Base-by-base conservation (phyloP, 2,797 vertebrate genomes). In the Anas capensis region DNA sequence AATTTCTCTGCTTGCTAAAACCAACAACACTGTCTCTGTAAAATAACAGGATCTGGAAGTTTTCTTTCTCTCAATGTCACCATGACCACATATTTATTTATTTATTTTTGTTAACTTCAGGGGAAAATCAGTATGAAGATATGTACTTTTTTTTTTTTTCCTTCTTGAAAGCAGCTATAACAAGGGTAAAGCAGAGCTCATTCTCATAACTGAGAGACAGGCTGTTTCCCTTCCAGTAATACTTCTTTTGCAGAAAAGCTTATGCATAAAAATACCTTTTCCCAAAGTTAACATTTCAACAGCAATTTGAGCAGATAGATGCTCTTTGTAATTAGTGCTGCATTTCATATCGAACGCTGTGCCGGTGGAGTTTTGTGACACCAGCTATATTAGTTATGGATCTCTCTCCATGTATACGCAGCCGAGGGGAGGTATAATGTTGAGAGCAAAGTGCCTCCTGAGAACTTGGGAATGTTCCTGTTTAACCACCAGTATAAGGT, bases 261-360 rank as follows among this genome's bases (percentile, higher is more conserved):
- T 86, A 56, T 69, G 83, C 84, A 82, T 83, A 88, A 80, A 93
- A 96, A 91, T 91, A 71, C 54, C 86, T 94, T 93, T 94, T 83
- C 92, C 92, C 93, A 93, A 82, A 93, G 62, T 95, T 92, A 88
- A 34, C 62, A 82, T 88, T 95, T 83, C 65, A 8, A 26, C 75
- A 36, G 86, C 88, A 91, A 83, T 96, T 82, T 88, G 65, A 77
- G 88, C 80, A 87, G 94, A 80, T 89, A 94, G 75, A 78, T 79
- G 91, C 60, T 92, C 82, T 40, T 94, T 1, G 3, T 94, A 97
- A 94, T 96, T 95, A 95, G 69, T 24, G 61, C 75, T 1, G 4
- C 70, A 15, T 86, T 93, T 96, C 1, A 3, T 86, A 44, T 8
- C 78, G 84, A 77, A 85, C 95, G 89, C 85, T 86, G 91, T 46